A percentile compares a stretch with the other conserved stretches of the same genome.
These are phyloP conservation scores for Sebastes wilsoni DNA, from an alignment of 2,797 vertebrate species.

Conservation along the genomic window DNA sequence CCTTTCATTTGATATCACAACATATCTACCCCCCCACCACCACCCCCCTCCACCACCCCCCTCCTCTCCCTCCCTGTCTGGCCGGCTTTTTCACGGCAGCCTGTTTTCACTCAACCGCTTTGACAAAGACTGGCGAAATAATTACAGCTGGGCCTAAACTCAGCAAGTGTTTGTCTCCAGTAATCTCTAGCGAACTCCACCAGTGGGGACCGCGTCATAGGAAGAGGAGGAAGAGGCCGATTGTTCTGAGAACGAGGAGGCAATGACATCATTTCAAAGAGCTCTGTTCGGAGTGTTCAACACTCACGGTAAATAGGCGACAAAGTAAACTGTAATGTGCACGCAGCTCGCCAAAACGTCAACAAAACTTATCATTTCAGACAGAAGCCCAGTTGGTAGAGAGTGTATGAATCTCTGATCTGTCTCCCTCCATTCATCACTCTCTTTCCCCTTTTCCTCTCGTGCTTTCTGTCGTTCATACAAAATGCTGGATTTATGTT, in stretches of 20 bases:
- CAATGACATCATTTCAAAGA: constrained; percentile 83
- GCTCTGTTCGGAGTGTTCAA: constrained; percentile 56
- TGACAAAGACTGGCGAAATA: constrained; percentile 83
- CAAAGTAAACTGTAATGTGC: constrained; percentile 30
- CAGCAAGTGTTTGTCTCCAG: constrained; percentile 71
- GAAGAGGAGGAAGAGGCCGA: constrained; percentile 83
- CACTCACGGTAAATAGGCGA: constrained; percentile 41
- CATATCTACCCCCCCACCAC: constrained; percentile 66
- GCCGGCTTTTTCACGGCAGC: constrained; percentile 63
- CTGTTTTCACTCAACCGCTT: constrained; percentile 78
- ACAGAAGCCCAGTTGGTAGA: constrained; percentile 22
- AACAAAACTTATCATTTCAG: constrained; percentile 54
- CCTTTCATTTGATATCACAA: constrained; percentile 79
- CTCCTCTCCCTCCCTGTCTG: constrained; percentile 51
- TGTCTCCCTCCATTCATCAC: constrained; percentile 15
- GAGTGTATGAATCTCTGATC: constrained; percentile 35
- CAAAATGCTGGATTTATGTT: neutral
- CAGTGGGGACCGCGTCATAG: constrained; percentile 75
- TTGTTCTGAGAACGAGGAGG: constrained; percentile 82
- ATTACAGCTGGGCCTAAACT: constrained; percentile 74
- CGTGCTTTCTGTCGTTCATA: constrained; percentile 3
- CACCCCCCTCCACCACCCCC: neutral
- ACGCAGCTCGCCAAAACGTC: constrained; percentile 19
- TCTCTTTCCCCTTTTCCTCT: neutral
- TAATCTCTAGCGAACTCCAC: constrained; percentile 62